Conservation (phyloP, 2,113 vertebrate species). For the Aphyosemion australe region DNA sequence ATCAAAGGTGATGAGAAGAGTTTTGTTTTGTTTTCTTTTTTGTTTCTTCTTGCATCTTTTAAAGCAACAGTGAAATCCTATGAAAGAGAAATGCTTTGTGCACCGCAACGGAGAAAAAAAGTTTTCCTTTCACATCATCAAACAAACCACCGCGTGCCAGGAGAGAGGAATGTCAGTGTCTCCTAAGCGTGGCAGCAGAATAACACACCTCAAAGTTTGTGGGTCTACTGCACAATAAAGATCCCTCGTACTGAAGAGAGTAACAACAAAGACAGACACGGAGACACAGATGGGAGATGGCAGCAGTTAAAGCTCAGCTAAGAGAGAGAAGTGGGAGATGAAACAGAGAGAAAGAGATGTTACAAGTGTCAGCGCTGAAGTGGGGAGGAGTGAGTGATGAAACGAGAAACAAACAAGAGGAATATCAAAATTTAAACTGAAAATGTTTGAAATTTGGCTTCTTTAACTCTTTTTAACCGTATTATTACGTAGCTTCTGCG, state of each 20-base stretch:
- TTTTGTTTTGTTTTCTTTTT: background rate
- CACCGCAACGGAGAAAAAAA: background rate
- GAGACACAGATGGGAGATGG: constrained; percentile 58
- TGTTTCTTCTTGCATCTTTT: constrained; percentile 17
- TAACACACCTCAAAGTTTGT: constrained; percentile 49
- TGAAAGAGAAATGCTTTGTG: constrained; percentile 8
- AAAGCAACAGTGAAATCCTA: constrained; percentile 3
- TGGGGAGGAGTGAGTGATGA: constrained; percentile 12
- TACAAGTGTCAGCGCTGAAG: constrained; percentile 42
- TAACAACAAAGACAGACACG: constrained; percentile 48
- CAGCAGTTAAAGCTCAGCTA: constrained; percentile 50
- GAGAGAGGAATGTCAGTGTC: constrained; percentile 41
- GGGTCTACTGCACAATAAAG: constrained; percentile 54
- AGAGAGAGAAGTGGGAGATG: constrained; percentile 33
- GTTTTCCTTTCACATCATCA: constrained; percentile 38
- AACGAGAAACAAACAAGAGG: constrained; percentile 1
- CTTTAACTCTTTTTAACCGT: background rate
- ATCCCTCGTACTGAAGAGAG: constrained; percentile 27
- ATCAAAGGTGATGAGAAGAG: constrained; percentile 6
- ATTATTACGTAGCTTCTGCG: background rate
- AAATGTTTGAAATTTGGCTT: constrained; percentile 8
- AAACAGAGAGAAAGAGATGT: constrained; percentile 11
- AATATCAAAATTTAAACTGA: background rate
- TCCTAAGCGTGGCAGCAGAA: constrained; percentile 50
- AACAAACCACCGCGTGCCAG: constrained; percentile 21